A percentile compares a stretch with the other conserved stretches of the same genome.
Evolutionary conservation across 1,140 invertebrate genomes (phyloP).

Genomic region (Megalonaias nervosa): DNA sequence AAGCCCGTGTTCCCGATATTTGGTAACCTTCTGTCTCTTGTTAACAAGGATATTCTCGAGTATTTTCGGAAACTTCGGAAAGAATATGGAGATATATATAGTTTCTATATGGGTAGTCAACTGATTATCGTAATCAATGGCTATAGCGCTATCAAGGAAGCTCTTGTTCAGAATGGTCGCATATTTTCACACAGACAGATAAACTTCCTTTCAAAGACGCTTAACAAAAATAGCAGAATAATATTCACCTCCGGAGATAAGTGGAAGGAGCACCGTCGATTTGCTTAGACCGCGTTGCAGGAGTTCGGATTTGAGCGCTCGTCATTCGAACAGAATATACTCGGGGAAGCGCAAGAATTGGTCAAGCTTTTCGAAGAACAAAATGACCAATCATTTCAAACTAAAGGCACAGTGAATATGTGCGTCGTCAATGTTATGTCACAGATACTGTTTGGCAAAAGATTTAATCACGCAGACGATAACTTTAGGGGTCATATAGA

Average conservation of each 20-base stretch:
- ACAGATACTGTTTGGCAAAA: slow-evolving; percentile 90
- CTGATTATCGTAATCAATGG: slow-evolving; percentile 44
- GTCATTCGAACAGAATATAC: slow-evolving; percentile 80
- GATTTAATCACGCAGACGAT: slow-evolving; percentile 78
- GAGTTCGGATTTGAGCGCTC: slow-evolving; percentile 79
- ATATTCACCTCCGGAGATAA: slow-evolving; percentile 79
- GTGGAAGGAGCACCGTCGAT: slow-evolving; percentile 89
- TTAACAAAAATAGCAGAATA: slow-evolving; percentile 37
- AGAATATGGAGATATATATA: slow-evolving; percentile 48
- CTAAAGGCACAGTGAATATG: slow-evolving; percentile 54
- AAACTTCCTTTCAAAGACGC: slow-evolving; percentile 9
- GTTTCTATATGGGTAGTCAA: slow-evolving; percentile 36
- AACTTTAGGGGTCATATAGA: slow-evolving; percentile 32
- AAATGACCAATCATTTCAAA: slow-evolving; percentile 19
- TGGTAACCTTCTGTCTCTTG: slow-evolving; percentile 33
- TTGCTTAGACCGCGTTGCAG: slow-evolving; percentile 81
- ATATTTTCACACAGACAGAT: slow-evolving; percentile 39
- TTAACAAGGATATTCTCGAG: slow-evolving; percentile 17
- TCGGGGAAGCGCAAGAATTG: slow-evolving; percentile 67
- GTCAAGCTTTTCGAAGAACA: slow-evolving; percentile 14
- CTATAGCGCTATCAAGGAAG: slow-evolving; percentile 41
- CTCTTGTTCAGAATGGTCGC: slow-evolving; percentile 42
- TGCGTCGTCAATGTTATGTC: slow-evolving; percentile 94
- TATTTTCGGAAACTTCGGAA: slow-evolving; percentile 21
- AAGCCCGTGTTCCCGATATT: slow-evolving; percentile 29